phyloP scores from a whole-genome alignment of 2,113 vertebrate genomes.

The Elaphurus davidianus region DNA sequence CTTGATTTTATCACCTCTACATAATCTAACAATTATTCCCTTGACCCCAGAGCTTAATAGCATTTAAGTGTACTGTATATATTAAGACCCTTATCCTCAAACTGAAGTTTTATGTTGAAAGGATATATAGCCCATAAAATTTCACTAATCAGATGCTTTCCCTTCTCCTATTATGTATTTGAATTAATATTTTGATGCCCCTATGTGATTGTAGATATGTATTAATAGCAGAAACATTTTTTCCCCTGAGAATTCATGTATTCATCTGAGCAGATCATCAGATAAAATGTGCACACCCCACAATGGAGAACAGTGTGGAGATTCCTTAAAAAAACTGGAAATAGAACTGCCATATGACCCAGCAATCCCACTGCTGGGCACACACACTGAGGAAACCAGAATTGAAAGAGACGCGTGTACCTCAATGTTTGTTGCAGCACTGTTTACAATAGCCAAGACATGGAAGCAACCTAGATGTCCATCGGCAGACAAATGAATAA shows the following conservation, averaged over 20 bases:
- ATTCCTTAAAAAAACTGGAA: not conserved
- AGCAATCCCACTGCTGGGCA: not conserved
- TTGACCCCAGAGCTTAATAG: not conserved
- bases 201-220: not conserved
- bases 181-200: not conserved
- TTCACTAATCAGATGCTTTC: not conserved
- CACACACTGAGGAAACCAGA: not conserved
- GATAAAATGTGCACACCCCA: not conserved
- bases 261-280: not conserved
- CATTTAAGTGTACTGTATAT: not conserved
- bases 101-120: conserved; percentile 1
- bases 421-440: not conserved
- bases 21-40: not conserved
- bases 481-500: not conserved
- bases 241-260: not conserved
- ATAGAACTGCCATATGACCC: not conserved
- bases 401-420: rapidly evolving
- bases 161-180: not conserved
- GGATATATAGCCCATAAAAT: not conserved
- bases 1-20: conserved; percentile 4
- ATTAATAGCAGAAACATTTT: not conserved
- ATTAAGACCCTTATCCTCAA: not conserved
- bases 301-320: not conserved
- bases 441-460: not conserved
- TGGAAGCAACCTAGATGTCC: not conserved